These are phyloP conservation scores for Diogma glabrata DNA, from an alignment of 2,888 invertebrate species.

Conservation along the genomic window DNA sequence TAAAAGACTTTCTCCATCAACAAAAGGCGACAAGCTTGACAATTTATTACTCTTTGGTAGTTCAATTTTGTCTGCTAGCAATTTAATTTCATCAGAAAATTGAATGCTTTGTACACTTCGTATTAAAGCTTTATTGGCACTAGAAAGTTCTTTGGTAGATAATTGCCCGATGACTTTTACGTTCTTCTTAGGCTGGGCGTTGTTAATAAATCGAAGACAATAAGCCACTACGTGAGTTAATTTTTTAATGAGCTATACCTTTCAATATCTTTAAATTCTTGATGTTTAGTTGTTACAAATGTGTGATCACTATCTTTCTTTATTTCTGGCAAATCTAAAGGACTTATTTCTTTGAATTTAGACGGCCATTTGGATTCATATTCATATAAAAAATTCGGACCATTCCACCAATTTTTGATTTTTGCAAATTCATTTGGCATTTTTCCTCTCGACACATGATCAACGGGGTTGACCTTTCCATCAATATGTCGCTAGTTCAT, in stretches of 20 bases:
- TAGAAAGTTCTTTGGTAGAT: neutral
- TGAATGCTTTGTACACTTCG: constrained; percentile 2
- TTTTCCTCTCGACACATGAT: constrained; percentile 16
- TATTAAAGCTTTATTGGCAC: neutral
- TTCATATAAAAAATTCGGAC: neutral
- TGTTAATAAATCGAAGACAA: neutral
- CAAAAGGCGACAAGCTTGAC: too few species aligned
- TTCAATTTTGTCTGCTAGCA: neutral
- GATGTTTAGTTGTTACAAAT: neutral
- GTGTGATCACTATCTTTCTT: too few species aligned
- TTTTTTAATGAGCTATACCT: neutral
- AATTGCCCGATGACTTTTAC: neutral
- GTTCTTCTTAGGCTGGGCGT: neutral
- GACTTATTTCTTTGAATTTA: neutral
- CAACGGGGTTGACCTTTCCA: constrained; percentile 15
- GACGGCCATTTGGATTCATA: neutral
- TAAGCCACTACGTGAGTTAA: neutral
- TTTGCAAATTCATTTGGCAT: neutral
- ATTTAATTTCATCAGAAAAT: neutral
- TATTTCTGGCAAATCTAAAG: neutral
- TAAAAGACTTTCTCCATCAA: too few species aligned
- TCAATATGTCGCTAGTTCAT: neutral
- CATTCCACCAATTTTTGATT: constrained; percentile 4
- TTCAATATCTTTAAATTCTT: neutral
- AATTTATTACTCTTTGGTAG: neutral